Base-by-base conservation (phyloP, 2,797 vertebrate genomes). In the Enteromius unitaeniatus region DNA sequence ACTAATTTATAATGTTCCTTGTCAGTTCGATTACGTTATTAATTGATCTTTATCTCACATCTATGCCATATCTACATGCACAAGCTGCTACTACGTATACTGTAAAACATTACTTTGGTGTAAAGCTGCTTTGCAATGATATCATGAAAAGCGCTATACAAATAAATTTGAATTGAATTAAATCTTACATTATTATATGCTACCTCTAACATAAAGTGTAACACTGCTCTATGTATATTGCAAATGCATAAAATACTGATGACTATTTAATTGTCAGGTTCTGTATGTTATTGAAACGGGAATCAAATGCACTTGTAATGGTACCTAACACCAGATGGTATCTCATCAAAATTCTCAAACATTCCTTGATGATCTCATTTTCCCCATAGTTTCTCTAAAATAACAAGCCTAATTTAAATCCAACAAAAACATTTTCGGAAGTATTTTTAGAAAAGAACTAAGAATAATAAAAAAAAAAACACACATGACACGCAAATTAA, bases 291-390 rank as follows among this genome's bases (percentile, higher is more conserved):
- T 5, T 72, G 17, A 72, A 19, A 62, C 2, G 1, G 23, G 4
- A 62, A 64, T 40, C 26, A 80, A 70, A 83, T n/a, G 31, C 65
- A 60, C 55, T 9, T 49, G 8, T 68, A 42, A 37, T 34, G 28
- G 60, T 6, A 86, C 69, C 81, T 51, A 73, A 53, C 26, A 31
- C 10, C 69, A 70, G 23, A 28, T 62, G 58, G 4, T 62, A 13
- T 28, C 42, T 28, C 23, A 47, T 17, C 0, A 17, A 26, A 70
- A 70, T 47, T 26, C 4, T 49, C 23, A 28, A 49, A 28, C 7
- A 72, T 49, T 15, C 47, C 17, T 49, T 72, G 9, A 72, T 3
- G 21, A 34, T 72, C 23, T 26, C 23, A 47, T 72, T 17, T 49
- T 26, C 10, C 42, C 13, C 14, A 28, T 10, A 31, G 23, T 72